A percentile compares a stretch with the other conserved stretches of the same genome.
Evolutionary conservation across 2,888 invertebrate genomes (phyloP).

Genomic region (Pyrrhia umbra): DNA sequence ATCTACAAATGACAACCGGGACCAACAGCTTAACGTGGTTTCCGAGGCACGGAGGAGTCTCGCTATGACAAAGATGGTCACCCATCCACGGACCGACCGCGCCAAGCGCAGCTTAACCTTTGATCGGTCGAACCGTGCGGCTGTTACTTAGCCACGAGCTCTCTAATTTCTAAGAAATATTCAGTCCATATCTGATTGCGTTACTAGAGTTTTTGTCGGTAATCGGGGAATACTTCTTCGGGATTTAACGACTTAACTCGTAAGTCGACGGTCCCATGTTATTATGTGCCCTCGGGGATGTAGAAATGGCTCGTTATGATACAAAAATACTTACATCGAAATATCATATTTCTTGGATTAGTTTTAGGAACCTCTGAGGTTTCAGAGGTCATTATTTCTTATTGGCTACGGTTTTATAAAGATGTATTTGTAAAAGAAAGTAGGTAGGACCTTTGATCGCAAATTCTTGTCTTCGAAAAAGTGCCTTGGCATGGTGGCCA

Average conservation of each 20-base stretch:
- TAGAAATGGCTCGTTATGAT: conserved; percentile 29
- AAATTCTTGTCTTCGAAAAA: background rate
- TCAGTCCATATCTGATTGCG: too few species aligned
- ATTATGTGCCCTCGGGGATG: conserved; percentile 34
- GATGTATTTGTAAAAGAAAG: background rate
- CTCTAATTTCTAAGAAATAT: too few species aligned
- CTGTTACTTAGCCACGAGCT: too few species aligned
- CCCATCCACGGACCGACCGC: too few species aligned
- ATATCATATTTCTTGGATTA: conserved; percentile 2
- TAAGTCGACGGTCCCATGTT: conserved; percentile 34
- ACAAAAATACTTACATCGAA: conserved; percentile 6
- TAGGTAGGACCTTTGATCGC: background rate
- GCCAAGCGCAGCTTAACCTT: too few species aligned
- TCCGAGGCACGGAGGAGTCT: too few species aligned
- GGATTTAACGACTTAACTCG: conserved; percentile 26
- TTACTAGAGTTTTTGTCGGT: background rate
- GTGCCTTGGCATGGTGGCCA: background rate
- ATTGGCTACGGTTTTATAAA: background rate
- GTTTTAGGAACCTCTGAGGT: background rate
- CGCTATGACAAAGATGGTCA: too few species aligned
- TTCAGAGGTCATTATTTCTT: background rate
- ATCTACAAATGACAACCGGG: too few species aligned
- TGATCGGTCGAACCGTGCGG: too few species aligned
- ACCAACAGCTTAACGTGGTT: too few species aligned
- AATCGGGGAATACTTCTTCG: background rate